Evolutionary conservation across 2,113 vertebrate genomes (phyloP).

Genomic region (Nyctereutes procyonoides): DNA sequence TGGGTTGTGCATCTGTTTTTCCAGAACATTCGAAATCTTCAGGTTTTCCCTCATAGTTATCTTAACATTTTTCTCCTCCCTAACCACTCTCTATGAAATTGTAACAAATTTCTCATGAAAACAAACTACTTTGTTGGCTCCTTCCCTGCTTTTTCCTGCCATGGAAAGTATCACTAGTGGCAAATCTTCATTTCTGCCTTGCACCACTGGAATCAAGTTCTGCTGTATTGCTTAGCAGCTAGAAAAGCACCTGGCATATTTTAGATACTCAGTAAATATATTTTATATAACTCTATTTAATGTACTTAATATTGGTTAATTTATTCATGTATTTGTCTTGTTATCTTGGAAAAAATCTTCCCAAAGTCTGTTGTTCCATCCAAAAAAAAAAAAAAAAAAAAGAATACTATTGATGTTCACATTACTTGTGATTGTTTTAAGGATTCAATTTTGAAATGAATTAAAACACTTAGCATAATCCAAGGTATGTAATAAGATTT

Average conservation of each 20-base stretch:
- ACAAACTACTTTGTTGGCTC: accelerated
- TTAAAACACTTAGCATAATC: background rate
- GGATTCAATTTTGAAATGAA: background rate
- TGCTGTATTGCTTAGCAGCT: background rate
- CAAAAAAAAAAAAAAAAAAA: background rate
- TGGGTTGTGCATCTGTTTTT: background rate
- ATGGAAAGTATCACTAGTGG: no score
- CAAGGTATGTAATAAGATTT: background rate
- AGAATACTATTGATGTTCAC: background rate
- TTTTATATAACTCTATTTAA: background rate
- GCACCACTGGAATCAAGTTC: background rate
- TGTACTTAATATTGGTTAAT: background rate
- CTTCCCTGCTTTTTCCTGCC: background rate
- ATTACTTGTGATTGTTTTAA: constrained; percentile 10
- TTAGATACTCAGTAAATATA: background rate
- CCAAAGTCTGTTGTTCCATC: background rate
- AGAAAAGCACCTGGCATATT: background rate
- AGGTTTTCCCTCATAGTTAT: background rate
- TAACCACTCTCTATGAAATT: background rate
- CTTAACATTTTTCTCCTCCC: background rate
- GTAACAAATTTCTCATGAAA: background rate
- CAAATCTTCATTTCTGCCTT: background rate
- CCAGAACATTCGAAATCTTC: background rate
- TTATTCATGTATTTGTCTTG: background rate
- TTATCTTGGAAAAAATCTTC: constrained; percentile 1